Evolutionary conservation across 1,140 invertebrate genomes (phyloP), one percentile per base, ranked within the genome.

Genomic region (Dryas iulia): DNA sequence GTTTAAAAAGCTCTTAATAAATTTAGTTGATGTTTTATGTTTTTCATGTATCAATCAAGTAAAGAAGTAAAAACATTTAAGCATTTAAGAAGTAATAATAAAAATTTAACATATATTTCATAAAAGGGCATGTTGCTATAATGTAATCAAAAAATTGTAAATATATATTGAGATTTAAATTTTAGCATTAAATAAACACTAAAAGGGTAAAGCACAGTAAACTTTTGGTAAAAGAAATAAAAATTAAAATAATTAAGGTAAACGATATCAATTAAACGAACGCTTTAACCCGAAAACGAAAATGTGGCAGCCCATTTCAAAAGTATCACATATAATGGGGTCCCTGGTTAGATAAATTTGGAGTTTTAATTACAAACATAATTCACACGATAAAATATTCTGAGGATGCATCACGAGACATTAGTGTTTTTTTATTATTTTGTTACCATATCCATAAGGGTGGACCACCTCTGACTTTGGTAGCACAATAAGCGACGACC

Each of bases 381-480:
- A 84, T 82, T 88, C 79, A 88, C 81, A 82, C 82, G 86, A 76
- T 78, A 69, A 81, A 82, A 79, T 79, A 77, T 83, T 81, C 66
- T 57, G 72, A 78, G 73, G 77, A 76, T 64, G 59, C 69, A 78
- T 79, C 76, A 71, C 67, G 72, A 68, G 74, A 69, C 72, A 76
- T 76, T 77, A 76, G 62, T 70, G 76, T 83, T 75, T 80, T 79
- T 72, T 63, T 73, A 39, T 80, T 81, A 68, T 80, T 82, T 78
- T 76, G 64, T 79, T 67, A 70, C 59, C 35, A 28, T 76, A 64
- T 63, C 56, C 69, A 65, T 78, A 82, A 81, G 76, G 81, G 81
- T 86, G 62, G 86, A 77, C 86, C 82, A 87, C 85, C 83, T 81
- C 77, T 84, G 82, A 82, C 77, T 80, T 73, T 86, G 79, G 84